Evolutionary conservation across 2,797 vertebrate genomes (phyloP), one percentile per base, ranked within the genome.

Genomic region (Melanotaenia maccullochi): DNA sequence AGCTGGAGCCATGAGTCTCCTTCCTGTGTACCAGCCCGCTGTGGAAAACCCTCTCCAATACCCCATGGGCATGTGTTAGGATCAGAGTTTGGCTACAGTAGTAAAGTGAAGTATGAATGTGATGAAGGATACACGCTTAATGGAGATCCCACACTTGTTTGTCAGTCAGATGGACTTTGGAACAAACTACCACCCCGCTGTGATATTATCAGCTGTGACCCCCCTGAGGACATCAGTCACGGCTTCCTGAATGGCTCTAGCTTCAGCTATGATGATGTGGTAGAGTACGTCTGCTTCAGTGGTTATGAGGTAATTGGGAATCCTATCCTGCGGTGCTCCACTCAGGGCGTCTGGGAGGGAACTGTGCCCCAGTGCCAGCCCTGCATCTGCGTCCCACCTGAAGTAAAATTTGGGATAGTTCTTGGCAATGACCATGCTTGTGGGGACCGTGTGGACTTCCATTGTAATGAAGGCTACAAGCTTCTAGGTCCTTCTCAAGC

Each of bases 201-300:
- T 74, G 93, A 95, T 36, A 88, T 95, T 42, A 75, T 95, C 58
- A 89, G 76, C 57, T 99, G 98, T 58, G 96, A 95, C 47, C 96
- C 96, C 47, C 97, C 97, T 1, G 95, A 96, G 79, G 96, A 99
- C 79, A 96, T 97, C 79, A 94, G 96, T 71, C 96, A 96, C 24
- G 96, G 96, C 59, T 97, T 96, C 84, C 86, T 97, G 56, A 98
- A 98, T 9, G 96, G 96, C 28, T 97, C 97, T 66, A 93, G 93
- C 77, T 98, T 97, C 85, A 92, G 85, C 81, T 97, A 93, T 3
- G 94, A 94, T 4, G 94, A 96, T 3, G 79, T 94, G 13, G 94
- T 96, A 62, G 94, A 97, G 70, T 98, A 99, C 9, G 74, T 95
- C 22, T 99, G 98, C 82, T 97, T 99, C 54, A 90, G 95, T 16